These are phyloP conservation scores for Theristicus caerulescens DNA, from an alignment of 2,113 vertebrate species.

Conservation along the genomic window DNA sequence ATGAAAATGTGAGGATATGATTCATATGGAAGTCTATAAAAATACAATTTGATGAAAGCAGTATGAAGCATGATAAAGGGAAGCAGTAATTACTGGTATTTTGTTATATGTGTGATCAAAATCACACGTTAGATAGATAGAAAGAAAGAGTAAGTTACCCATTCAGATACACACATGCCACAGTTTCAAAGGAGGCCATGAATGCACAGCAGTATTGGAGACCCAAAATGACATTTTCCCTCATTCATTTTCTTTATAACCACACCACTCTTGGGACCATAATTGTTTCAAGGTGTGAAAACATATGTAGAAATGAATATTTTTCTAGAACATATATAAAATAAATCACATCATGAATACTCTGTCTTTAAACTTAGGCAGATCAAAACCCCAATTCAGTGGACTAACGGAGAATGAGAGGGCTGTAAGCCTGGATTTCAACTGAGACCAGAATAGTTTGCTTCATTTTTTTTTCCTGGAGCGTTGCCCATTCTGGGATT, in stretches of 20 bases:
- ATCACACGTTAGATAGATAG: not conserved
- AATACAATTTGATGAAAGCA: not conserved
- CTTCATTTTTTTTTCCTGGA: slow-evolving; percentile 13
- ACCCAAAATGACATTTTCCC: not conserved
- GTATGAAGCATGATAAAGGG: not conserved
- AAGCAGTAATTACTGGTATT: not conserved
- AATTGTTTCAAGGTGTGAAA: slow-evolving; percentile 35
- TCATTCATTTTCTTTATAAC: not conserved
- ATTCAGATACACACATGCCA: not conserved
- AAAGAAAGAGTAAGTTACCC: not conserved
- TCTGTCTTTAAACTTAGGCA: not conserved
- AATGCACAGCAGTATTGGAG: not conserved
- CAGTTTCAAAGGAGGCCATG: not conserved
- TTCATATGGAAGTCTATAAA: not conserved
- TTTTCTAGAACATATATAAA: not conserved
- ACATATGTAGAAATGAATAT: not conserved
- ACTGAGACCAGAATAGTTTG: not conserved
- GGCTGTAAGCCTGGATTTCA: not conserved
- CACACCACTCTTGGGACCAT: not conserved
- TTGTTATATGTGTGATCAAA: not conserved
- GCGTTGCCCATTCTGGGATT: slow-evolving; percentile 17
- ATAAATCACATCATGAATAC: not conserved
- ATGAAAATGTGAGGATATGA: not conserved
- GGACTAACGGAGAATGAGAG: not conserved
- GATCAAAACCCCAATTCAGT: not conserved